A percentile compares a stretch with the other conserved stretches of the same genome.
phyloP scores from a whole-genome alignment of 2,113 vertebrate genomes.

The Nycticryphes semicollaris region DNA sequence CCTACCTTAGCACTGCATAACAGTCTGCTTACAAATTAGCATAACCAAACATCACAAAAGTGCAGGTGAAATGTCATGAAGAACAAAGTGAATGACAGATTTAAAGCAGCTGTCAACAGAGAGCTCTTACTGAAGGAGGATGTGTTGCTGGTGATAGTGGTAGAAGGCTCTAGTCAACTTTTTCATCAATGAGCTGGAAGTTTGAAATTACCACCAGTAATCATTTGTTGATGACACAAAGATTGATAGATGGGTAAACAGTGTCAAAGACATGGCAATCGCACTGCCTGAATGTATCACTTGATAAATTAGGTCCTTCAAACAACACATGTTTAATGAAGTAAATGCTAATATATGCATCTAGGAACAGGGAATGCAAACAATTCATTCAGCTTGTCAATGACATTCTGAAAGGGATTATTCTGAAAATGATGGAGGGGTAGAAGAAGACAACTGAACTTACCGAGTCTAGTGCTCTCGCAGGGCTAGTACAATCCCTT shows the following conservation, averaged over 20 bases:
- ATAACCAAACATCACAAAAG: conserved; percentile 14
- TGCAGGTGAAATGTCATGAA: neutral
- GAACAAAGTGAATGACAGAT: conserved; percentile 20
- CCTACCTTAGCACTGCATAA: neutral
- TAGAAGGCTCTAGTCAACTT: neutral
- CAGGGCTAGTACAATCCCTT: neutral
- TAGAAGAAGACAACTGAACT: neutral
- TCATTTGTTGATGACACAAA: conserved; percentile 49
- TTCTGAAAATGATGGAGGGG: neutral
- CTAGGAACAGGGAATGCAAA: neutral
- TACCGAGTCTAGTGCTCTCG: neutral
- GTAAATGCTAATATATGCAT: neutral
- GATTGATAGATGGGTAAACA: conserved; percentile 39
- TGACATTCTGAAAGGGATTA: neutral
- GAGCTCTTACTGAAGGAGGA: neutral
- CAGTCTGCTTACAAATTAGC: neutral
- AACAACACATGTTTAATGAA: neutral
- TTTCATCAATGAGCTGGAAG: neutral
- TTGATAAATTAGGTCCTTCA: conserved; percentile 34
- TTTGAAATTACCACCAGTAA: neutral
- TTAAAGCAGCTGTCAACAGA: conserved; percentile 37
- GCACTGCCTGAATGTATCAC: neutral
- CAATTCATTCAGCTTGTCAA: neutral
- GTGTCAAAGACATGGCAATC: neutral
- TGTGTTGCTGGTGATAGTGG: neutral